Evolutionary conservation across 2,888 invertebrate genomes (phyloP), one percentile per base, ranked within the genome.

Genomic region (Bedellia somnulentella): DNA sequence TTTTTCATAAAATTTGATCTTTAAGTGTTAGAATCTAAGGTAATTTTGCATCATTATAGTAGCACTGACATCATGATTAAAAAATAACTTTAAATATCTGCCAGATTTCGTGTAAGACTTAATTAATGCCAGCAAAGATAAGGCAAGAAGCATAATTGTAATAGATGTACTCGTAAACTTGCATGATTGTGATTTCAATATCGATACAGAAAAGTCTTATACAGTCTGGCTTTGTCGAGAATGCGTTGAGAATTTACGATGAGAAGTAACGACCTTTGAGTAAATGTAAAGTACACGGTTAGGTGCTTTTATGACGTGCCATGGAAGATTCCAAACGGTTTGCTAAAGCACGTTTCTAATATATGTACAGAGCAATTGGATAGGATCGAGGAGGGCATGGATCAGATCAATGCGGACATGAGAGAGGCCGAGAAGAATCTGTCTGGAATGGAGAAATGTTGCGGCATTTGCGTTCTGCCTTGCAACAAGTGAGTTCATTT

Each of bases 321-420:
- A n/a, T n/a, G n/a, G n/a, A n/a, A n/a, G n/a, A n/a, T n/a, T n/a
- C n/a, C n/a, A n/a, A n/a, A n/a, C n/a, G n/a, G n/a, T n/a, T n/a
- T n/a, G n/a, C n/a, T n/a, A n/a, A n/a, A 24, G 23, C n/a, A 14
- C 24, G 17, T 11, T 15, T 29, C 5, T 36, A 36, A 32, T 70
- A 60, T 75, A 63, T 64, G 52, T 54, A 70, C 73, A 95, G 99
- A 99, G 70, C 99, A 99, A 93, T 81, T 99, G 86, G 99, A 99
- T 78, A 87, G 98, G 54, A 93, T 98, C 75, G 99, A 99, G 79
- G 97, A 97, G 79, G 98, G 98, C 24, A 96, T 99, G 95, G 99
- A 99, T 78, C 96, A 97, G 77, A 99, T 99, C 78, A 99, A 99
- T 78, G 89, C 93, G 41, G 99, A 99, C 70, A 99, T 99, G 99